Conservation (phyloP, 2,888 invertebrate species). For the Parthenolecanium corni region DNA sequence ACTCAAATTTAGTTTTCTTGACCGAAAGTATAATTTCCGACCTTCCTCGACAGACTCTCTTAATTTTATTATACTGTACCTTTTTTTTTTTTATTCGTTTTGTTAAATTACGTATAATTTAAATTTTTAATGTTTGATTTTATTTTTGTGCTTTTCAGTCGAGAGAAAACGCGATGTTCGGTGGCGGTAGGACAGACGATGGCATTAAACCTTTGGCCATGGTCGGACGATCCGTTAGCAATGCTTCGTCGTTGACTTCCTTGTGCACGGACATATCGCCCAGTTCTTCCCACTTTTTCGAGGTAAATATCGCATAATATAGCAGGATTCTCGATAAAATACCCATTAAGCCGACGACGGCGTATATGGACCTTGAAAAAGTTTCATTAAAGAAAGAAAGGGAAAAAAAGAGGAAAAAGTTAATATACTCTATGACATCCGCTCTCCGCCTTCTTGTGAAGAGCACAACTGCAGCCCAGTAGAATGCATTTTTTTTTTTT, state of each 20-base stretch:
- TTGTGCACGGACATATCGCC: slow-evolving; percentile 68
- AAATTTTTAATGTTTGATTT: background rate
- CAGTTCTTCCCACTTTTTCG: slow-evolving; percentile 79
- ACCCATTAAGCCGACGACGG: background rate
- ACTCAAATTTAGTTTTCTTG: too few relatives aligned
- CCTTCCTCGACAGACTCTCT: background rate
- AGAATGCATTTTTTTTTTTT: too few relatives aligned
- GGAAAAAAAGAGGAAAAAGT: too few relatives aligned
- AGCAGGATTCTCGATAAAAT: background rate
- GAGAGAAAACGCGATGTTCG: slow-evolving; percentile 4
- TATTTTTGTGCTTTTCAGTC: background rate
- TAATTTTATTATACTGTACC: background rate
- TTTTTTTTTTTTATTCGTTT: background rate
- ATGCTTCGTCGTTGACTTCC: slow-evolving; percentile 51
- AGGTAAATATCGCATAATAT: slow-evolving; percentile 45
- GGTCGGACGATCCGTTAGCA: slow-evolving; percentile 41
- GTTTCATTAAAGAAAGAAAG: too few relatives aligned
- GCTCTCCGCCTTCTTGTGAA: too few relatives aligned
- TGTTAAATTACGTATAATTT: background rate
- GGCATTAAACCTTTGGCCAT: background rate
- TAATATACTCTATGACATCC: too few relatives aligned
- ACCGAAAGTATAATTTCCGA: too few relatives aligned
- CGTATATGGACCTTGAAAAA: background rate
- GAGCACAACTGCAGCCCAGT: too few relatives aligned
- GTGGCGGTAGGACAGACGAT: background rate